Conservation (phyloP, 2,797 vertebrate genomes). For the Muscicapa striata region DNA sequence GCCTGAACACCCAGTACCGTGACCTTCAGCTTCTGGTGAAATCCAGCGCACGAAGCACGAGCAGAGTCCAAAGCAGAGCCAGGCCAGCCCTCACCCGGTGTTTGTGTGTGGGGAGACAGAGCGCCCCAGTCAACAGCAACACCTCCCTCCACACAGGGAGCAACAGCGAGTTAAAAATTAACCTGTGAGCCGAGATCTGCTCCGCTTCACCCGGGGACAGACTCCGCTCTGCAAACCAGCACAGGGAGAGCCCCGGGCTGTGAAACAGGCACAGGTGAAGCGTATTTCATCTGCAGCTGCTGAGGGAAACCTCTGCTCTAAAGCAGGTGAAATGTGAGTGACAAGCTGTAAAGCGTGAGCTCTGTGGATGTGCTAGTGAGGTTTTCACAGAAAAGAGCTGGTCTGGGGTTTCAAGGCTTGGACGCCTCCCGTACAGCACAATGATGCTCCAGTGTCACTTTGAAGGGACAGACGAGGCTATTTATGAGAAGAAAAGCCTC, state of each 20-base stretch:
- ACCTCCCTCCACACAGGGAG: neutral
- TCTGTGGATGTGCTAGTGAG: neutral
- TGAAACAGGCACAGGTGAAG: neutral
- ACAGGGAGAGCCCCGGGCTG: accelerated
- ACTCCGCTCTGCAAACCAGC: neutral
- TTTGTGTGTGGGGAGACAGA: neutral
- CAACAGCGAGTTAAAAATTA: constrained; percentile 28
- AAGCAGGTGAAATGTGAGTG: neutral
- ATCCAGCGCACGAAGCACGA: neutral
- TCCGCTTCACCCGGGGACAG: neutral
- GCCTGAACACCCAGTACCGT: neutral
- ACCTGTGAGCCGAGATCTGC: neutral
- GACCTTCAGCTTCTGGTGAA: neutral
- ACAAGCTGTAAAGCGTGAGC: neutral
- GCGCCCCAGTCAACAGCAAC: neutral
- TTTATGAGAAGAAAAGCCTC: neutral
- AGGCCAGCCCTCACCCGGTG: neutral
- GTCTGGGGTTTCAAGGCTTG: neutral
- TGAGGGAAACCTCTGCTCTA: neutral
- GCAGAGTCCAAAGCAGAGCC: neutral
- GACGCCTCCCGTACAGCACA: neutral
- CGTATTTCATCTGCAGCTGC: neutral
- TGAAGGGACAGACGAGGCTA: neutral
- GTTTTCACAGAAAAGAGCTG: neutral
- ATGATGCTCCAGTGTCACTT: neutral